Base-by-base conservation (phyloP, 2,888 invertebrate genomes). In the Eudemis profundana region DNA sequence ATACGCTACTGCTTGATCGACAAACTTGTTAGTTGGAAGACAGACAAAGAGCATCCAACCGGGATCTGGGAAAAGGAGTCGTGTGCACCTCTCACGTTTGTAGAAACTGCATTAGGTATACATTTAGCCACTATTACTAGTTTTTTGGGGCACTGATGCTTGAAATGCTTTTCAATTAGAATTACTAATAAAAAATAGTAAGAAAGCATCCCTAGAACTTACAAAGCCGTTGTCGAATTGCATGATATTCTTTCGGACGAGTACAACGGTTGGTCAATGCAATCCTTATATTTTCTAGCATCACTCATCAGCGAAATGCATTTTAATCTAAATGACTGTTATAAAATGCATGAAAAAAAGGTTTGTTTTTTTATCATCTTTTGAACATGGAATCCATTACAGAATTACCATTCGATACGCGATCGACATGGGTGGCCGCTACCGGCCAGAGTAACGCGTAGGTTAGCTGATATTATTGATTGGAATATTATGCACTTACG, bases 391-490 rank as follows among this genome's bases (percentile, higher is more conserved):
- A 44, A 23, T 64, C 50, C 57, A 64, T 64, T 64, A 64, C 44
- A 57, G 14, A 51, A 59, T 59, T 42, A 64, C 57, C 57, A 59
- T 59, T 51, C 57, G 42, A 63, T 63, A 57, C n/a, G 17, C 61
- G 51, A 61, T 61, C 57, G 44, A 57, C 64, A 64, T 65, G 65
- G 65, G 65, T 65, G 65, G 65, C 50, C 64, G 46, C 59, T 60
- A 65, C 63, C 50, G 49, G 65, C 29, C 38, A 36, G 46, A 60
- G 38, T 23, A 59, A 60, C 19, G 65, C 59, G 65, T 65, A 53
- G 65, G 65, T 46, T 46, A 47, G 38, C 36, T 15, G 36, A 33
- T 38, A 56, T 54, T 53, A 65, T 65, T 53, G 59, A 65, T 65
- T 36, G 65, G 27, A 60, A 21, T 65, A 65, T 65, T 65, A 65